Conservation (phyloP, 1,140 invertebrate genomes). For the Geopemphigus sp. region DNA sequence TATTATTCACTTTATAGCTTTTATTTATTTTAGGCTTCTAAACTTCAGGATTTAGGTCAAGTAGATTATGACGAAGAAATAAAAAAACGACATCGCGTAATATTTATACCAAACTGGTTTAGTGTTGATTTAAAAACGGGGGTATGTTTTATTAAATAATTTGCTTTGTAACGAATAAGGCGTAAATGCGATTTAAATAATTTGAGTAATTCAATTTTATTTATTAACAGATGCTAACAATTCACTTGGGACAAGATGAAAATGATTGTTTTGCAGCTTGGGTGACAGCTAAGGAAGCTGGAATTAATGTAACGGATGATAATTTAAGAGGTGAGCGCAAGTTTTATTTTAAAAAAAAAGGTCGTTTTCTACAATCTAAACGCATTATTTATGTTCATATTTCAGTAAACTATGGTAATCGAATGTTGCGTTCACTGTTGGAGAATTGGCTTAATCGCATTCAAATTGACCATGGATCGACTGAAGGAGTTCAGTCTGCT, state of each 20-base stretch:
- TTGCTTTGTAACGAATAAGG: too few species aligned
- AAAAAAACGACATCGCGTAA: conserved; percentile 86
- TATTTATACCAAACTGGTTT: conserved; percentile 99
- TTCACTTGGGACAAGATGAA: conserved; percentile 95
- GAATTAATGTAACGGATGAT: conserved; percentile 72
- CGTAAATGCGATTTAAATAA: background rate
- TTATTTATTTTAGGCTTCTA: conserved; percentile 64
- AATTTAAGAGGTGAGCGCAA: conserved; percentile 76
- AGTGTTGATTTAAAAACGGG: conserved; percentile 98
- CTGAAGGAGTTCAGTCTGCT: conserved; percentile 50
- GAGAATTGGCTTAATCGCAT: conserved; percentile 84
- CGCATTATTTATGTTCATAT: conserved; percentile 51
- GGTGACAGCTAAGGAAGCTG: conserved; percentile 95
- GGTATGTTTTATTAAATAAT: conserved; percentile 59
- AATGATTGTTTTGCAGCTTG: conserved; percentile 97
- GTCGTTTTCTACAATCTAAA: background rate
- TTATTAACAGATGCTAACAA: conserved; percentile 82
- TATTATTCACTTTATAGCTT: background rate
- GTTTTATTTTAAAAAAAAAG: conserved; percentile 35
- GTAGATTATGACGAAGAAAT: conserved; percentile 94
- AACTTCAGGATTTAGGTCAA: conserved; percentile 87
- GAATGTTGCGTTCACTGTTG: conserved; percentile 89
- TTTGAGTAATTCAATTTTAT: background rate
- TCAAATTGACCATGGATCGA: conserved; percentile 53
- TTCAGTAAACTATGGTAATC: conserved; percentile 91